These are phyloP conservation scores for Pachydiplax longipennis DNA, from an alignment of 2,888 invertebrate genomes.

Conservation along the genomic window DNA sequence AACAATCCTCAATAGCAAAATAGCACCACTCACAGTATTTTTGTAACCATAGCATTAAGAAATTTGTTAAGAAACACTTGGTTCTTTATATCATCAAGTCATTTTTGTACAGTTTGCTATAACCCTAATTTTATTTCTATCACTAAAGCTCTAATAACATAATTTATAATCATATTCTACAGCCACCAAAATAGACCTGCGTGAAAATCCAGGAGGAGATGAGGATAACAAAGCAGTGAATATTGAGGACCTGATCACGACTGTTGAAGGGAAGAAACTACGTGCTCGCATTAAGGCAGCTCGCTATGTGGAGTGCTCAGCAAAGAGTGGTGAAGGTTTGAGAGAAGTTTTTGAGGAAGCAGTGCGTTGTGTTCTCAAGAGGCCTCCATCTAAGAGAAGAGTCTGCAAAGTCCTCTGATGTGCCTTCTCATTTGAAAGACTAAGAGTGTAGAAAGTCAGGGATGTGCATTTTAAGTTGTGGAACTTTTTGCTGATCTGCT, in stretches of 20 bases:
- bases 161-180: conserved; percentile 54
- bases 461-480: too few relatives aligned
- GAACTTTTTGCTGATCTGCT: too few relatives aligned
- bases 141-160: neutral
- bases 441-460: too few relatives aligned
- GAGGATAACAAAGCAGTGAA: conserved; percentile 66
- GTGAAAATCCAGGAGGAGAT: conserved; percentile 65
- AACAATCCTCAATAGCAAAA: too few relatives aligned
- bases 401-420: conserved; percentile 24
- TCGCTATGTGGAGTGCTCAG: conserved; percentile 84
- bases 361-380: conserved; percentile 72
- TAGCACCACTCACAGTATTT: too few relatives aligned
- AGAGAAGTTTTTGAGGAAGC: conserved; percentile 80
- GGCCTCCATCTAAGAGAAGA: conserved; percentile 7
- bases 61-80: too few relatives aligned
- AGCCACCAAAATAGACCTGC: conserved; percentile 83
- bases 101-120: neutral
- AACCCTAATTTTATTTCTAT: conserved; percentile 24
- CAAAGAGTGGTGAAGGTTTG: conserved; percentile 76
- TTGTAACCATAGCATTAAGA: too few relatives aligned
- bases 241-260: conserved; percentile 50
- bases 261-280: conserved; percentile 74
- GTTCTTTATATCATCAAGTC: too few relatives aligned
- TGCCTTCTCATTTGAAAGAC: neutral
- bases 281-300: conserved; percentile 77